Percentiles rank a stretch among this genome's conserved stretches.
These are phyloP conservation scores for Anguilla obscura DNA, from an alignment of 2,797 vertebrate species.

Conservation along the genomic window DNA sequence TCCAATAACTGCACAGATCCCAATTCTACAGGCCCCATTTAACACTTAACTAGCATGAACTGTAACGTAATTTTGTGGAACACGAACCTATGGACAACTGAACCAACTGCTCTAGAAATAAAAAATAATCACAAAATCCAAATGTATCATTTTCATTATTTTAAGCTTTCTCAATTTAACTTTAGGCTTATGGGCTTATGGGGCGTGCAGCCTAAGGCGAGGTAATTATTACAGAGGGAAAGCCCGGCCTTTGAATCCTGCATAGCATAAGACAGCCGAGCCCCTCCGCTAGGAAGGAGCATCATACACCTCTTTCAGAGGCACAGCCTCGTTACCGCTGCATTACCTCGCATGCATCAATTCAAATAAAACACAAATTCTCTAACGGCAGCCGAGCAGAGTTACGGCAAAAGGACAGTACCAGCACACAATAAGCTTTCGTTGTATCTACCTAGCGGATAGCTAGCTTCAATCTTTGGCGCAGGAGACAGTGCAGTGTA, in stretches of 20 bases:
- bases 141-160: neutral
- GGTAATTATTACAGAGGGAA: neutral
- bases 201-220: neutral
- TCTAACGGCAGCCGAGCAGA: neutral
- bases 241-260: neutral
- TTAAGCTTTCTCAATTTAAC: neutral
- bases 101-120: neutral
- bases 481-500: neutral
- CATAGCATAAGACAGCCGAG: neutral
- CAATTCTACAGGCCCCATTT: neutral
- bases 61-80: neutral
- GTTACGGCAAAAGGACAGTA: neutral
- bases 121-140: neutral
- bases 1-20: neutral
- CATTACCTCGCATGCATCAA: neutral
- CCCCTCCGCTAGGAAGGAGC: neutral
- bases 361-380: neutral
- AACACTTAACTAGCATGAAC: neutral
- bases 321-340: neutral
- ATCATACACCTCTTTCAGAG: neutral
- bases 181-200: neutral
- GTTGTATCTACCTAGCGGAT: neutral
- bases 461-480: neutral
- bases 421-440: neutral
- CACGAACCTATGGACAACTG: neutral